Evolutionary conservation across 2,797 vertebrate species (phyloP).

Genomic region (Argyrosomus regius): DNA sequence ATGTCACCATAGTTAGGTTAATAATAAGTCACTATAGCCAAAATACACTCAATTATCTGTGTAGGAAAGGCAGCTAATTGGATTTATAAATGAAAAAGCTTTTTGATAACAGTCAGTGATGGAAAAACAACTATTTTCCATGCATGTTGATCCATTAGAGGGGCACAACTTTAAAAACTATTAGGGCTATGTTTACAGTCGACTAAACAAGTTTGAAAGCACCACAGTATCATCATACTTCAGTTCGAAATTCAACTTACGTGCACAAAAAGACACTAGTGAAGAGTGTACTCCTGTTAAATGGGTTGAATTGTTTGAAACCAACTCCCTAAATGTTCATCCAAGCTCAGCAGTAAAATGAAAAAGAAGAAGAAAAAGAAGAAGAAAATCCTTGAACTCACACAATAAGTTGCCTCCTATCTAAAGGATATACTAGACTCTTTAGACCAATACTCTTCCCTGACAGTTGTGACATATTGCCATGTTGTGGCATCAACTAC

Average conservation of each 20-base stretch:
- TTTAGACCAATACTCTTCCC: conserved; percentile 18
- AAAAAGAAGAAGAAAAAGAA: background rate
- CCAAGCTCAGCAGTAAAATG: background rate
- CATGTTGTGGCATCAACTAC: conserved; percentile 9
- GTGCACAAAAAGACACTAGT: background rate
- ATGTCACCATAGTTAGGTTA: conserved; percentile 43
- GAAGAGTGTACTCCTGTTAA: background rate
- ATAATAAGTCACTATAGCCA: conserved; percentile 18
- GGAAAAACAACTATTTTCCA: conserved; percentile 1
- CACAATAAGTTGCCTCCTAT: background rate
- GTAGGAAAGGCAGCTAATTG: conserved; percentile 26
- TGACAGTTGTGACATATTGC: conserved; percentile 36
- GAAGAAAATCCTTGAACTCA: background rate
- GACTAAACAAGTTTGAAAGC: conserved; percentile 1
- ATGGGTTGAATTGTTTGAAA: background rate
- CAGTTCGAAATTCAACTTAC: background rate
- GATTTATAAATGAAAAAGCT: conserved; percentile 17
- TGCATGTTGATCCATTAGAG: background rate
- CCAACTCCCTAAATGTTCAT: conserved; percentile 5
- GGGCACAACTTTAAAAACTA: conserved; percentile 15
- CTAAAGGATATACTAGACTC: background rate
- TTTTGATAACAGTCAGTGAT: background rate
- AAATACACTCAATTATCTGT: conserved; percentile 34
- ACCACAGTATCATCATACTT: background rate
- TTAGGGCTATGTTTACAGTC: background rate